Base-by-base conservation (phyloP, 1,140 invertebrate species). In the Drosophila lacteicornis region DNA sequence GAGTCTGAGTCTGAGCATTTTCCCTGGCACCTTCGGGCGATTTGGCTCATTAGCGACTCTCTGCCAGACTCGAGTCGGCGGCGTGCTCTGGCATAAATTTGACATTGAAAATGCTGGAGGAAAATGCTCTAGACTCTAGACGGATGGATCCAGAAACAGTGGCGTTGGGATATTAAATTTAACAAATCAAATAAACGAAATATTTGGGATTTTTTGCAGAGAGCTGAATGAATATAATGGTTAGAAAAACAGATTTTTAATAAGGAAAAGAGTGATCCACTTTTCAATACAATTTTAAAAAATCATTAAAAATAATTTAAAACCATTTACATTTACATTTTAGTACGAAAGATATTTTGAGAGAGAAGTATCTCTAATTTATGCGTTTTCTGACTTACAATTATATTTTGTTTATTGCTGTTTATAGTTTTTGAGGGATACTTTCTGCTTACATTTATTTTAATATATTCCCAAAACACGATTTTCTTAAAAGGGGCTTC, bases 1-100 rank as follows among this genome's bases (percentile, higher is more conserved):
- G 60, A n/a, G 47, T 66, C 63, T 47, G 30, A 43, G 79, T 79
- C 80, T 83, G 73, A 78, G 75, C 70, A 86, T 85, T 85, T 82
- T 74, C 74, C 40, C 51, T 63, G 74, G 81, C 88, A 91, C 84
- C 90, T 91, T 91, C 69, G 73, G 88, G 88, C 88, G 79, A 60
- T 91, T 91, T 91, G 90, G 81, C 88, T 91, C 88, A 91, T 91
- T 91, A 91, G 88, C 88, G 80, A 76, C 66, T 76, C 66, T 76
- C 88, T 75, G 66, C 62, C 81, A 88, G 80, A 77, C 76, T 75
- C n/a, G 6, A 36, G 30, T 46, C 15, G 63, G 69, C 27, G 63
- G 77, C 86, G 82, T 88, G 85, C 78, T 45, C 60, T 79, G 79
- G 85, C 85, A 88, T 88, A 88, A 88, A 88, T 88, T 90, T 82